A percentile compares a stretch with the other conserved stretches of the same genome.
Evolutionary conservation across 2,113 vertebrate species (phyloP).

Genomic region (Spizaetus ornatus): DNA sequence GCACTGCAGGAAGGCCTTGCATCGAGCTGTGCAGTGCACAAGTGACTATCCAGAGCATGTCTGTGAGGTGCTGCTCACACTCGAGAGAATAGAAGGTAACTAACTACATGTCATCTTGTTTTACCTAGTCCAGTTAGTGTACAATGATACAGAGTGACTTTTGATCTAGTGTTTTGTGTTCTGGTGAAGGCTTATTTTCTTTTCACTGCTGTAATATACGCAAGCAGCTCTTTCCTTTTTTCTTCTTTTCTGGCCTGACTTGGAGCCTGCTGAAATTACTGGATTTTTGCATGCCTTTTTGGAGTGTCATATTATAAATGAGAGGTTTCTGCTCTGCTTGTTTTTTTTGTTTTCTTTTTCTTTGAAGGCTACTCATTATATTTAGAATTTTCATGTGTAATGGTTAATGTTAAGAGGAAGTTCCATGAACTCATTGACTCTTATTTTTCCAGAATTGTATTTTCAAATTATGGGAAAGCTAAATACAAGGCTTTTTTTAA

Average conservation of each 20-base stretch:
- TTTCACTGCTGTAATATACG: background rate
- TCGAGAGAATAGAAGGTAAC: slow-evolving; percentile 94
- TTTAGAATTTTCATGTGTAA: background rate
- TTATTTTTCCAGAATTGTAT: background rate
- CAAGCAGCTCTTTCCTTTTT: background rate
- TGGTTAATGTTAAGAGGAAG: background rate
- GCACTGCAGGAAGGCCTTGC: slow-evolving; percentile 94
- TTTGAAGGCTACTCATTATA: background rate
- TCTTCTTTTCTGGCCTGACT: background rate
- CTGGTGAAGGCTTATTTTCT: background rate
- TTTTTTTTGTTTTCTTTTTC: background rate
- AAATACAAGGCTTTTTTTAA: background rate
- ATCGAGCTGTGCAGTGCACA: slow-evolving; percentile 93
- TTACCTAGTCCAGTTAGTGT: background rate
- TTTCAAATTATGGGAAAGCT: background rate
- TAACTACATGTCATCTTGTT: rapidly evolving
- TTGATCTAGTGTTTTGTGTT: background rate
- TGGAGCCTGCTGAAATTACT: background rate
- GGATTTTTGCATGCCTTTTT: background rate
- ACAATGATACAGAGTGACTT: background rate
- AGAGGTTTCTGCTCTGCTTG: background rate
- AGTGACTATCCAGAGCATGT: slow-evolving; percentile 96
- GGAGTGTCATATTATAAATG: background rate
- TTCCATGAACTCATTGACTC: background rate
- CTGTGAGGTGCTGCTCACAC: slow-evolving; percentile 90